Evolutionary conservation across 2,113 vertebrate genomes (phyloP).

Genomic region (Melanerpes aurifrons): DNA sequence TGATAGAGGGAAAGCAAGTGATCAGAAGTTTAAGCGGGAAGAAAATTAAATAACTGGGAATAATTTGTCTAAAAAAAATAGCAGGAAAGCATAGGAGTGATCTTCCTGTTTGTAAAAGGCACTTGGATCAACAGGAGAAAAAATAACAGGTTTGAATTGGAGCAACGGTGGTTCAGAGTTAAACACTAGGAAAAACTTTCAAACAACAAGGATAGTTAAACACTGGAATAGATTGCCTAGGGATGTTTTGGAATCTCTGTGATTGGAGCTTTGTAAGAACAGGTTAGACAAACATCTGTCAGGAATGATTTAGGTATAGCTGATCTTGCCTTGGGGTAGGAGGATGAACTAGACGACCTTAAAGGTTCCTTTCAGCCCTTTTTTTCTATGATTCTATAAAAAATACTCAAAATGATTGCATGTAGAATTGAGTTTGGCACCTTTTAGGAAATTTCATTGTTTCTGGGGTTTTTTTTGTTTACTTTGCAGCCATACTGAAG

Average conservation of each 20-base stretch:
- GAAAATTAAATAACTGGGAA: background rate
- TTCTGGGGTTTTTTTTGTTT: slow-evolving; percentile 11
- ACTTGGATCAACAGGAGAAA: background rate
- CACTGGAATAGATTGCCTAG: slow-evolving; percentile 39
- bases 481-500: background rate
- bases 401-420: slow-evolving; percentile 1
- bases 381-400: slow-evolving; percentile 14
- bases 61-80: background rate
- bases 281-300: slow-evolving; percentile 74
- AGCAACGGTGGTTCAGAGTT: background rate
- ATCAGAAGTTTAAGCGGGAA: background rate
- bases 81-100: background rate
- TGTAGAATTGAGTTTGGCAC: slow-evolving; percentile 28
- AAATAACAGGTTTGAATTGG: background rate
- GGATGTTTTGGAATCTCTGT: slow-evolving; percentile 49
- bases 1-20: background rate
- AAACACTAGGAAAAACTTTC: slow-evolving; percentile 47
- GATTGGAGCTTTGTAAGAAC: slow-evolving; percentile 57
- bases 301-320: slow-evolving; percentile 65
- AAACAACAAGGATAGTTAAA: slow-evolving; percentile 42
- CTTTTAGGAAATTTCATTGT: slow-evolving; percentile 41
- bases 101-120: background rate
- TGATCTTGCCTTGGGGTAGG: slow-evolving; percentile 67
- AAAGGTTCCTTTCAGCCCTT: slow-evolving; percentile 53
- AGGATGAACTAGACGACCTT: slow-evolving; percentile 55